Evolutionary conservation across 2,113 vertebrate genomes (phyloP).

Genomic region (Nesospiza acunhae): DNA sequence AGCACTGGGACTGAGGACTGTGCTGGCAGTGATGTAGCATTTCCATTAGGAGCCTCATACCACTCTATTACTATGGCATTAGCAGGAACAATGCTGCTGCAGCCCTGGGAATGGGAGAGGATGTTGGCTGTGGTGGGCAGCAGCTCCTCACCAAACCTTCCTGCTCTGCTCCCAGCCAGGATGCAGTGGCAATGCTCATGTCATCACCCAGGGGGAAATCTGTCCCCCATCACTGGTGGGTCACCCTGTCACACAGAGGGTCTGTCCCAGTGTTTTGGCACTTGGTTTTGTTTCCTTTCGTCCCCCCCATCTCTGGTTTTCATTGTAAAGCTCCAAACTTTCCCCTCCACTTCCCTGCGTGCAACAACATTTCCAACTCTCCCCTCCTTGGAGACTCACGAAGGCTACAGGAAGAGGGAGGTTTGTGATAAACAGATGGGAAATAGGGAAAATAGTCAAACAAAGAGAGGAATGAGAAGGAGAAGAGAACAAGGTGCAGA

Average conservation of each 20-base stretch:
- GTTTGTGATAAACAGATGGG: conserved; percentile 71
- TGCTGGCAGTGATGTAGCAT: conserved; percentile 32
- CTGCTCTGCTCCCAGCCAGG: not conserved
- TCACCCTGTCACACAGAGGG: not conserved
- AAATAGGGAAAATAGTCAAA: conserved; percentile 69
- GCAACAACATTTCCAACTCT: conserved; percentile 51
- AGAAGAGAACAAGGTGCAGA: conserved; percentile 70
- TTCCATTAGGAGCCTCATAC: conserved; percentile 35
- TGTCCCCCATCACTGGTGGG: not conserved
- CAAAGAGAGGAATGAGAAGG: conserved; percentile 62
- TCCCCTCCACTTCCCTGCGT: conserved; percentile 37
- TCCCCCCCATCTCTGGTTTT: not conserved
- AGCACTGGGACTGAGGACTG: not conserved
- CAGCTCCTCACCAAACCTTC: not conserved
- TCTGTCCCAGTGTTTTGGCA: not conserved
- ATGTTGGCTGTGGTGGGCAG: not conserved
- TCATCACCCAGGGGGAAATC: fast-evolving
- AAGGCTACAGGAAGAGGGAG: conserved; percentile 65
- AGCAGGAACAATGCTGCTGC: not conserved
- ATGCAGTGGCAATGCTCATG: not conserved
- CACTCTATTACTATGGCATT: not conserved
- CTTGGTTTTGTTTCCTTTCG: not conserved
- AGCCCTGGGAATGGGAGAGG: not conserved
- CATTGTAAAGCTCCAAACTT: conserved; percentile 28
- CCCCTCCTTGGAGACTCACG: conserved; percentile 40